These are phyloP conservation scores for Meloidogyne exigua DNA, from an alignment of 1,140 invertebrate genomes.

Conservation along the genomic window DNA sequence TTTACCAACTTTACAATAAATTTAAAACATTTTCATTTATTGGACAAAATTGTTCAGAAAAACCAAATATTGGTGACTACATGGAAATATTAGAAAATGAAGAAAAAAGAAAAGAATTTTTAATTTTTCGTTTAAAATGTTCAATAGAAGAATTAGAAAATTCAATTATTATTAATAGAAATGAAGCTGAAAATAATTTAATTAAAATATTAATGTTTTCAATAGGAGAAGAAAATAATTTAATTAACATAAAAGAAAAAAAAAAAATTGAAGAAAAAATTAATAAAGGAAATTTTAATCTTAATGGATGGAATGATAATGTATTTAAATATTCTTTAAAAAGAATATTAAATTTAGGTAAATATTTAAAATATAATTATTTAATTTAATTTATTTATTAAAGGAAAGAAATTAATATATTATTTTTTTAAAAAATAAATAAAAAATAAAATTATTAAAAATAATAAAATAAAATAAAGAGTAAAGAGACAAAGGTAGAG, in stretches of 20 bases:
- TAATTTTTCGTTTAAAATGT: constrained; percentile 1
- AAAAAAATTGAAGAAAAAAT: not conserved
- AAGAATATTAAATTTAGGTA: not conserved
- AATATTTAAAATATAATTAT: not conserved
- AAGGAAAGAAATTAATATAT: too few species aligned
- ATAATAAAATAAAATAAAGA: too few species aligned
- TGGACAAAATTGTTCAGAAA: not conserved
- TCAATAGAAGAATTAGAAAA: not conserved
- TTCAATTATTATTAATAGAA: not conserved
- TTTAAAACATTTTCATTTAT: too few species aligned
- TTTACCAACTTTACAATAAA: too few species aligned
- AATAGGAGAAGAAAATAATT: too few species aligned
- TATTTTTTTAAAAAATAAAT: too few species aligned
- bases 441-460: too few species aligned
- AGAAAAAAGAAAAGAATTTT: not conserved
- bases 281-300: not conserved
- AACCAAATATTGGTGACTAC: not conserved
- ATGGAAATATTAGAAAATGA: not conserved
- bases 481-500: too few species aligned
- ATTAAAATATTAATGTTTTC: not conserved
- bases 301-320: not conserved
- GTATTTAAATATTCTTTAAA: not conserved
- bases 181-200: not conserved
- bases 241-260: not conserved
- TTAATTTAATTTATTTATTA: too few species aligned